Base-by-base conservation (phyloP, 2,113 vertebrate species). In the Podocnemis expansa region DNA sequence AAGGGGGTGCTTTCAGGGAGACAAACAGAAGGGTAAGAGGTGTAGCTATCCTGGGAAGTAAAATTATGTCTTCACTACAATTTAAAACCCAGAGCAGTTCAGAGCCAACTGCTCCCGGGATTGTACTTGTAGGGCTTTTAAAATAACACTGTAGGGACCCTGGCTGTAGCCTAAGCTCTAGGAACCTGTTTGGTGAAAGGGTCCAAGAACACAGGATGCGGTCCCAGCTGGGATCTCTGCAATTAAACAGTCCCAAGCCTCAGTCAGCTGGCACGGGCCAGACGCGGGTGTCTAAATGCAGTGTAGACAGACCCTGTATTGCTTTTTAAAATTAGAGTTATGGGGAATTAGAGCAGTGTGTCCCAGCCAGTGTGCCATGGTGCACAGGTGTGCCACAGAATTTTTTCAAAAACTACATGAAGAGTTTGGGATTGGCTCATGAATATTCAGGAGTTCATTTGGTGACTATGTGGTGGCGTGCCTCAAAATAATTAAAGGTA, bases 311-410 rank as follows among this genome's bases (percentile, higher is more conserved):
- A 67, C 31, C 16, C 16, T 67, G 60, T 67, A 86, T 95, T 60
- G 78, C 73, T 90, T 90, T 55, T 43, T 22, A 27, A 75, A 25
- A 75, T 75, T 81, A 92, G 93, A 90, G 10, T 78, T 93, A 63
- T 54, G 84, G 91, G 60, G 85, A 95, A 83, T 80, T 73, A n/a
- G 55, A 51, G n/a, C n/a, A n/a, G n/a, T n/a, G n/a, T n/a, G n/a
- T n/a, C n/a, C n/a, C n/a, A n/a, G n/a, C n/a, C n/a, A n/a, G n/a
- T n/a, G n/a, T n/a, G n/a, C n/a, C n/a, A n/a, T n/a, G n/a, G n/a
- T n/a, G n/a, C n/a, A n/a, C n/a, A n/a, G n/a, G n/a, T n/a, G n/a
- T n/a, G n/a, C n/a, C n/a, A n/a, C n/a, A n/a, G n/a, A n/a, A n/a
- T n/a, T n/a, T n/a, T n/a, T n/a, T n/a, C n/a, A n/a, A n/a, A n/a